phyloP scores from a whole-genome alignment of 2,113 vertebrate species.

The Tetraodon nigroviridis region DNA sequence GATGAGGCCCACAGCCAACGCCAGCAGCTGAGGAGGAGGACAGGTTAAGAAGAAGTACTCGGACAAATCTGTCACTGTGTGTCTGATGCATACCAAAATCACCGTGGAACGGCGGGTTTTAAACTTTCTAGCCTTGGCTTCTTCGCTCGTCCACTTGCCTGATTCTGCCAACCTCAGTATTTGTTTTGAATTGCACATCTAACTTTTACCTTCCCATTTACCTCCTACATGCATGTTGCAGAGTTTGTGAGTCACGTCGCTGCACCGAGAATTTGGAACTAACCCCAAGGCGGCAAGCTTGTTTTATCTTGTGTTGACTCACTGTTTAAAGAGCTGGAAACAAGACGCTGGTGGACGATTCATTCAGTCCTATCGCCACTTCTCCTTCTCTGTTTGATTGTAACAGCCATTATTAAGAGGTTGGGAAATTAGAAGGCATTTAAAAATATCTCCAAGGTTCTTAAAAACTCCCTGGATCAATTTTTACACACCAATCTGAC shows the following conservation, averaged over 20 bases:
- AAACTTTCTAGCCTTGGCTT: slow-evolving; percentile 16
- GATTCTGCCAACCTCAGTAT: slow-evolving; percentile 19
- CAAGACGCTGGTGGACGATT: too few species aligned
- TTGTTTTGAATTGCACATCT: too few species aligned
- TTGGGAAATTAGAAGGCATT: too few species aligned
- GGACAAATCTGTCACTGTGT: slow-evolving; percentile 33
- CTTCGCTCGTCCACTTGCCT: slow-evolving; percentile 19
- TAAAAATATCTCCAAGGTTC: slow-evolving; percentile 1
- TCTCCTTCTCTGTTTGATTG: not conserved
- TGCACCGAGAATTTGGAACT: too few species aligned
- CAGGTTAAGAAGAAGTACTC: slow-evolving; percentile 41
- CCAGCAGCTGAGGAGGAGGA: slow-evolving; percentile 35
- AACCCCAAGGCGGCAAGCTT: too few species aligned
- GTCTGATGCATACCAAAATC: slow-evolving; percentile 45
- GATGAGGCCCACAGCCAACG: slow-evolving; percentile 48
- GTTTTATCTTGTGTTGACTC: too few species aligned
- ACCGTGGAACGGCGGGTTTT: slow-evolving; percentile 20
- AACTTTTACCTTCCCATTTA: too few species aligned
- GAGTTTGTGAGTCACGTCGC: too few species aligned
- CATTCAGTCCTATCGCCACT: not conserved
- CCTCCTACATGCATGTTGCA: too few species aligned
- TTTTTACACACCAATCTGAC: slow-evolving; percentile 44
- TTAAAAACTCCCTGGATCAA: slow-evolving; percentile 24
- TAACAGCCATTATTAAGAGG: too few species aligned
- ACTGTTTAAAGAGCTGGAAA: too few species aligned